Evolutionary conservation across 2,113 vertebrate genomes (phyloP), one percentile per base, ranked within the genome.

Genomic region (Pterocles orientalis): DNA sequence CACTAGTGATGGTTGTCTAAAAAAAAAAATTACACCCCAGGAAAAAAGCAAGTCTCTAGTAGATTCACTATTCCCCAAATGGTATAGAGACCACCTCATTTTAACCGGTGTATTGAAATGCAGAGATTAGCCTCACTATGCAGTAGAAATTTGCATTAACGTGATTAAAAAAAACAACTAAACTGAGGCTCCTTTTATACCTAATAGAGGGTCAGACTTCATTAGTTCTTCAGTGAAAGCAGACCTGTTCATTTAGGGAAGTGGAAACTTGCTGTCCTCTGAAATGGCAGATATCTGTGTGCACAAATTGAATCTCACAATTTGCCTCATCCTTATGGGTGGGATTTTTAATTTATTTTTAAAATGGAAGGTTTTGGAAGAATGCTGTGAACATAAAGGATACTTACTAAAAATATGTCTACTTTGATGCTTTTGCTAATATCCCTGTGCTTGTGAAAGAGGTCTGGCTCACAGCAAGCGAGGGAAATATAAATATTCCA

Each of bases 71-170:
- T 92, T 84, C 83, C 86, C 81, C 48, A 56, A 72, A 71, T 14
- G 48, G 57, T 51, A 5, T 12, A 34, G 73, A 95, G 29, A 53
- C n/a, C 76, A 34, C 77, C 34, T 89, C 61, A 79, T 87, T 96
- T 89, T 86, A 84, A 81, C 60, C 39, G 57, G 75, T 39, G 39
- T 25, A 75, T 84, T 89, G 89, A 94, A 95, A 83, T 18, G 70
- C 79, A 65, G 86, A 92, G 72, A 95, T 91, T 82, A 92, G 69
- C 41, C 77, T 91, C 86, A 61, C 83, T 69, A 29, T 39, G 69
- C 4, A 1, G 69, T 79, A 83, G 86, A 92, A 95, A 89, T 94
- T 84, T 93, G 69, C 81, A 95, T 92, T 92, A 96, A 95, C 24
- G 10, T 86, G 76, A 92, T 92, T 82, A 48, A 94, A 96, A 96